A percentile compares a stretch with the other conserved stretches of the same genome.
These are phyloP conservation scores for Notolepis coatsorum DNA, from an alignment of 2,797 vertebrate species.

Conservation along the genomic window DNA sequence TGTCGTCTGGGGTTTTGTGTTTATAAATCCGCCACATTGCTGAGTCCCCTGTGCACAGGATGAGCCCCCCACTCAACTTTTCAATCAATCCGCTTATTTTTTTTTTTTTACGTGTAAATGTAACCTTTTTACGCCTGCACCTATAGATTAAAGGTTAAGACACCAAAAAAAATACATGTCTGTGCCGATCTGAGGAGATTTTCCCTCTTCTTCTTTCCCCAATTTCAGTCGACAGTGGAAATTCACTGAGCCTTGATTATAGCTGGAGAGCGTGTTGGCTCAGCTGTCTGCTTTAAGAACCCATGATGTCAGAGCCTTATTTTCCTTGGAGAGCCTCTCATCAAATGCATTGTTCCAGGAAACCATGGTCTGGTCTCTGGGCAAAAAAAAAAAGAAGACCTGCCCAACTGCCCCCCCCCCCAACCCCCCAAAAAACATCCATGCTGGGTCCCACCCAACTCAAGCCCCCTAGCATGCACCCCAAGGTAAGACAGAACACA, in stretches of 20 bases:
- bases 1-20: too few relatives aligned
- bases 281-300: constrained; percentile 85
- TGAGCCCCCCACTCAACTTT: too few relatives aligned
- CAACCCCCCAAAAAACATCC: constrained; percentile 25
- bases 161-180: constrained; percentile 21
- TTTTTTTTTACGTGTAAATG: too few relatives aligned
- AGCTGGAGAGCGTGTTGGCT: constrained; percentile 84
- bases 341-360: constrained; percentile 90
- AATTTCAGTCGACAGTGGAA: constrained; percentile 83
- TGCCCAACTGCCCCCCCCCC: constrained; percentile 63
- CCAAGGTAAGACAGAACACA: background rate
- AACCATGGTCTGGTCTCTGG: constrained; percentile 82
- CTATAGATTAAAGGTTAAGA: constrained; percentile 18
- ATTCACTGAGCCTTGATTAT: constrained; percentile 88
- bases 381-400: constrained; percentile 69
- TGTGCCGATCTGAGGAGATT: constrained; percentile 60
- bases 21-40: too few relatives aligned
- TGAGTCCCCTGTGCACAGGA: too few relatives aligned
- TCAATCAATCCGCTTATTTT: too few relatives aligned
- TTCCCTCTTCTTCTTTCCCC: constrained; percentile 64
- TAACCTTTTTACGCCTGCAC: too few relatives aligned
- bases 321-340: constrained; percentile 88
- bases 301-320: constrained; percentile 89
- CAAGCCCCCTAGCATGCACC: constrained; percentile 13
- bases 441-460: constrained; percentile 47